A percentile compares a stretch with the other conserved stretches of the same genome.
Conservation (phyloP, 2,888 invertebrate species). For the Xestia ashworthii region DNA sequence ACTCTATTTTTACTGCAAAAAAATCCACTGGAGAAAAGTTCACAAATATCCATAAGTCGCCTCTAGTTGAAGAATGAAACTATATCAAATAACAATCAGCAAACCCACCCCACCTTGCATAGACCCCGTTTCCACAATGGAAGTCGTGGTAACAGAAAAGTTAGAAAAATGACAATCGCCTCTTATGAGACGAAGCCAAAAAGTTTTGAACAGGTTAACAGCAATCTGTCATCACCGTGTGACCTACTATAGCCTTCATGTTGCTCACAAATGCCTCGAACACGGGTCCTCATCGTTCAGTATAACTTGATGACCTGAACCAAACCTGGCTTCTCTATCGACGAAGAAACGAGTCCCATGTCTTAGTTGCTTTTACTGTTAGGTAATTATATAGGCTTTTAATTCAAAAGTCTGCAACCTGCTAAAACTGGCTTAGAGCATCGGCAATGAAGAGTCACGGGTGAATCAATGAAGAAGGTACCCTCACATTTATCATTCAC, state of each 20-base stretch:
- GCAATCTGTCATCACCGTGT: not conserved
- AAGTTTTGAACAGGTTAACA: too few species aligned
- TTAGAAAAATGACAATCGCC: not conserved
- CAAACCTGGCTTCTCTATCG: constrained; percentile 74
- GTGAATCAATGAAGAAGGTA: too few species aligned
- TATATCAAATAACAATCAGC: not conserved
- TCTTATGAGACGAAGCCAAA: not conserved
- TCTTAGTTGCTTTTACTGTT: too few species aligned
- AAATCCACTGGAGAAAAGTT: not conserved
- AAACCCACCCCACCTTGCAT: not conserved
- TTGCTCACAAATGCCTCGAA: constrained; percentile 95
- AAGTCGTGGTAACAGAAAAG: not conserved
- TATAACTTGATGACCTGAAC: constrained; percentile 92
- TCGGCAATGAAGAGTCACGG: too few species aligned
- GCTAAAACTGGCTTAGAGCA: not conserved
- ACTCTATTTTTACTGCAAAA: too few species aligned
- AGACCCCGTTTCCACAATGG: not conserved
- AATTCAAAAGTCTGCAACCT: not conserved
- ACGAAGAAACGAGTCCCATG: not conserved
- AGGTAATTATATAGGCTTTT: not conserved
- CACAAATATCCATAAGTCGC: not conserved
- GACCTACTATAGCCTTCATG: constrained; percentile 93
- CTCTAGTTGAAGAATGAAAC: not conserved
- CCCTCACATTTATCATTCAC: too few species aligned
- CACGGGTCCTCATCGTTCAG: constrained; percentile 94